These are phyloP conservation scores for Hyles vespertilio DNA, from an alignment of 1,140 invertebrate species.

Conservation along the genomic window DNA sequence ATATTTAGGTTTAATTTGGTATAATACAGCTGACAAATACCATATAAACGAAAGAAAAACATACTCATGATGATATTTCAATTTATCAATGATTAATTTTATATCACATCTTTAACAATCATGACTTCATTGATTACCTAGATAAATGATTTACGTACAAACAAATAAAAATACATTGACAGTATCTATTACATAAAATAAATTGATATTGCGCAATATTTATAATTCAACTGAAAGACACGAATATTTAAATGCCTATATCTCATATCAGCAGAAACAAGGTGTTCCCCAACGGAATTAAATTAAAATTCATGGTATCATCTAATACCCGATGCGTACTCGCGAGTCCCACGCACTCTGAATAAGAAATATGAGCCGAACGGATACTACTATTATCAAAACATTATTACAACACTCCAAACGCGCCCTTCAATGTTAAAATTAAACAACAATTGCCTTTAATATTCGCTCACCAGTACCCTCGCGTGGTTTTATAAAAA, in stretches of 20 bases:
- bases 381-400: constrained; percentile 74
- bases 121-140: no score
- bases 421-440: constrained; percentile 70
- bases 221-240: no score
- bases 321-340: constrained; percentile 32
- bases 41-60: no score
- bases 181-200: no score
- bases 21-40: no score
- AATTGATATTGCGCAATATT: no score
- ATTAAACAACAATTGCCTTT: constrained; percentile 76
- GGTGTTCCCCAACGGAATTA: constrained; percentile 49
- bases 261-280: constrained; percentile 26
- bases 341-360: constrained; percentile 66
- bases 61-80: no score
- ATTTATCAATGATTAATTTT: no score
- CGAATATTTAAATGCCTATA: no score
- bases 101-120: no score
- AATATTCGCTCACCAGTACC: constrained; percentile 68
- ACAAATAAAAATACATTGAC: no score
- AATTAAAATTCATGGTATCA: constrained; percentile 55
- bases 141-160: no score
- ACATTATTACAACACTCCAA: constrained; percentile 74
- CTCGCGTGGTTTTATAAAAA: constrained; percentile 69
- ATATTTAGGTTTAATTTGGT: not conserved
- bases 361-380: constrained; percentile 74